phyloP scores from a whole-genome alignment of 2,888 invertebrate genomes.

The Sycophila texana region DNA sequence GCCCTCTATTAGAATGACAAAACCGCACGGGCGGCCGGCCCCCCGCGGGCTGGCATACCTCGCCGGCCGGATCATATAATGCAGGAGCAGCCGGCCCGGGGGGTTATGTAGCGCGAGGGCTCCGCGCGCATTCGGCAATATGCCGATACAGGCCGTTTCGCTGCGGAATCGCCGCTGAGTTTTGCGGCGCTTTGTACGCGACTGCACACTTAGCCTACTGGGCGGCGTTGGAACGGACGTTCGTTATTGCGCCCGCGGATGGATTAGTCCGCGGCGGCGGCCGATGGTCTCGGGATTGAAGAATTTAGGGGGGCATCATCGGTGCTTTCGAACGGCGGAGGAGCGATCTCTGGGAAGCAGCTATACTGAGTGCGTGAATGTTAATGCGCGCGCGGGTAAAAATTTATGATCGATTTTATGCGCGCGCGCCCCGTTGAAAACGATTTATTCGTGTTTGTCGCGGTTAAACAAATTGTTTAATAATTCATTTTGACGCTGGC shows the following conservation, averaged over 20 bases:
- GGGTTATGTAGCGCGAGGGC: neutral
- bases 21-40: conserved; percentile 62
- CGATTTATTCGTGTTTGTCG: no score
- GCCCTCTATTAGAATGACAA: conserved; percentile 71
- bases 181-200: conserved; percentile 21
- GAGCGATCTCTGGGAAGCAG: no score
- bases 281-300: neutral
- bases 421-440: no score
- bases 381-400: no score
- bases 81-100: conserved; percentile 1
- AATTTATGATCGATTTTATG: no score
- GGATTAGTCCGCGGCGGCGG: neutral
- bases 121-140: conserved; percentile 33
- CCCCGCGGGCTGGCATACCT: conserved; percentile 6
- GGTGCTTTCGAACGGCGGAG: no score
- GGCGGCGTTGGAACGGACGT: neutral
- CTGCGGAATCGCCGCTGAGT: conserved; percentile 11
- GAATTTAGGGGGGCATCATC: neutral
- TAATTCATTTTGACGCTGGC: no score
- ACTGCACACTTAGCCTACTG: neutral
- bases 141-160: conserved; percentile 28
- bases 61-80: conserved; percentile 37
- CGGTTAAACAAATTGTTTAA: no score
- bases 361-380: no score
- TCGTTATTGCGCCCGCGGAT: conserved; percentile 14